Conservation (phyloP, 2,113 vertebrate species). For the Ovis aries region ARS-UI_Ramb_v3.0 NC_056076.1:9392001-9392500, state of each 20-base stretch:
- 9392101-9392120: neutral
- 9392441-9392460: neutral
- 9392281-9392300: neutral
- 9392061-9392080: neutral
- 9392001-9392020: neutral
- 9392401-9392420: fast-evolving
- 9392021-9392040: neutral
- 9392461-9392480: neutral
- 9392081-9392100: neutral
- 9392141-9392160: neutral
- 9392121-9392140: neutral
- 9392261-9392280: neutral
- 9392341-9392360: neutral
- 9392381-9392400: neutral
- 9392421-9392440: neutral
- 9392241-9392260: neutral
- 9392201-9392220: neutral
- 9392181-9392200: fast-evolving
- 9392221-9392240: neutral
- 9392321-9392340: neutral
- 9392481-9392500: neutral
- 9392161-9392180: neutral
- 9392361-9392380: neutral
- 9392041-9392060: neutral
- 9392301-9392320: neutral